Conservation (phyloP, 2,797 vertebrate species). For the Odontamblyopus lacepedii region DNA sequence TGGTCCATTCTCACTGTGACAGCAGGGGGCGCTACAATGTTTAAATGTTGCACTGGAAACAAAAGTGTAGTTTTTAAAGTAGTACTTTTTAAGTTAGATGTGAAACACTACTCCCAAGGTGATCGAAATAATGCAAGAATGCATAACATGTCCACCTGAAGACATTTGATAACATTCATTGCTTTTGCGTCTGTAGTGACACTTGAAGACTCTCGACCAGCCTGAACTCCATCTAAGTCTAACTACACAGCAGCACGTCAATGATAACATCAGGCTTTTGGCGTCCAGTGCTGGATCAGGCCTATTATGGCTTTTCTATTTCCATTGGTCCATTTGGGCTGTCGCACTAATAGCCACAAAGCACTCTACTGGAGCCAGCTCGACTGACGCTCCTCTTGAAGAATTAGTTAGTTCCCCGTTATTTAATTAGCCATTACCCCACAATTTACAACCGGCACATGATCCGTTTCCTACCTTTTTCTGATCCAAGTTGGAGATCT, state of each 20-base stretch:
- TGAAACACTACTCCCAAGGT: too few relatives aligned
- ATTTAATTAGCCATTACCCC: constrained; percentile 63
- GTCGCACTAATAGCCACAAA: constrained; percentile 53
- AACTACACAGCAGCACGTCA: constrained; percentile 29
- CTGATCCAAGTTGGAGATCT: constrained; percentile 11
- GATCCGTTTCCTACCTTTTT: constrained; percentile 51
- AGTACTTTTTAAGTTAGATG: too few relatives aligned
- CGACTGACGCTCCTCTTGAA: constrained; percentile 49
- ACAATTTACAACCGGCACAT: constrained; percentile 56
- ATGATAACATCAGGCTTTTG: constrained; percentile 37
- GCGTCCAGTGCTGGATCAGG: constrained; percentile 27
- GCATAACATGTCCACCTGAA: too few relatives aligned
- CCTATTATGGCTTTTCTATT: constrained; percentile 38
- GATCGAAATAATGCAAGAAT: too few relatives aligned
- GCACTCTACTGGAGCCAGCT: constrained; percentile 59
- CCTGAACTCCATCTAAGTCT: not conserved
- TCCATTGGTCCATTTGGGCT: constrained; percentile 42
- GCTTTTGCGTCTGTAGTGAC: not conserved
- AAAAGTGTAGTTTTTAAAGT: too few relatives aligned
- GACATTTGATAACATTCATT: not conserved
- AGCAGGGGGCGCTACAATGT: too few relatives aligned
- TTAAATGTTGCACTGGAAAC: too few relatives aligned
- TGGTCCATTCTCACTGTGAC: too few relatives aligned
- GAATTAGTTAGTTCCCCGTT: constrained; percentile 48
- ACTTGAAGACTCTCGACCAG: not conserved